A percentile compares a stretch with the other conserved stretches of the same genome.
Conservation (phyloP, 2,797 vertebrate species). For the Helostoma temminkii region DNA sequence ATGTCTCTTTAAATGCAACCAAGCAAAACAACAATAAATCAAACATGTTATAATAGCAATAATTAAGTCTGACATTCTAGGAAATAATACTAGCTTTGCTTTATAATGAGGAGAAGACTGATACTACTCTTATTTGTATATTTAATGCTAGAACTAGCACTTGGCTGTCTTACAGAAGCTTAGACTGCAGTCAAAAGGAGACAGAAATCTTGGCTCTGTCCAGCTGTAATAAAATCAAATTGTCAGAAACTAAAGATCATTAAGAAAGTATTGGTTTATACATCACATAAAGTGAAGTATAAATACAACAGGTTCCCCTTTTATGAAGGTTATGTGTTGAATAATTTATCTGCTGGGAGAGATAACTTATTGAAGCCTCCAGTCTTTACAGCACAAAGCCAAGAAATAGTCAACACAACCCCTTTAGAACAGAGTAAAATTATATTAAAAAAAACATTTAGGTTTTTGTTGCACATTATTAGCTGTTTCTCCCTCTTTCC, state of each 20-base stretch:
- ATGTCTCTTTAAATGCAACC: constrained; percentile 29
- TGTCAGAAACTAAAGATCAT: background rate
- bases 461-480: no score
- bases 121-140: background rate
- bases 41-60: constrained; percentile 18
- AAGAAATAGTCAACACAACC: no score
- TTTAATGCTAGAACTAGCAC: background rate
- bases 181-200: background rate
- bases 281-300: background rate
- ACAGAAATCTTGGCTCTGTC: background rate
- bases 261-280: background rate
- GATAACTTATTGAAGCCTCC: background rate
- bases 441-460: no score
- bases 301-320: background rate
- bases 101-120: background rate
- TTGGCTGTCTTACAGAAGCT: background rate
- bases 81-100: background rate
- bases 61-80: constrained; percentile 9
- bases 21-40: constrained; percentile 24
- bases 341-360: background rate
- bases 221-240: background rate
- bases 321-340: background rate
- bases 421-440: no score
- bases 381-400: no score
- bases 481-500: no score